phyloP scores from a whole-genome alignment of 2,797 vertebrate species.

The Acrossocheilus wenchowensis region DNA sequence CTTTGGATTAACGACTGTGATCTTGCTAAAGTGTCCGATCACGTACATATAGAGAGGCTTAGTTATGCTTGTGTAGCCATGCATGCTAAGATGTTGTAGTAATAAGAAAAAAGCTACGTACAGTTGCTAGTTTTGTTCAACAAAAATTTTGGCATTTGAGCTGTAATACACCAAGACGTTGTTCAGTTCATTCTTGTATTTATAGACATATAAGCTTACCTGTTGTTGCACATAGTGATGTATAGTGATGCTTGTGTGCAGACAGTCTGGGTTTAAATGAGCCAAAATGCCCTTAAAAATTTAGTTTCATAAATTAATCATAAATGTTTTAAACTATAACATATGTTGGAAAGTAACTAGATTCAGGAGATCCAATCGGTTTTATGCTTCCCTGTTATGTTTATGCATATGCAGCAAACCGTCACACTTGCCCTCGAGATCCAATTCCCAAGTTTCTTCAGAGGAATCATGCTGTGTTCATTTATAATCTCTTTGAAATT shows the following conservation, averaged over 20 bases:
- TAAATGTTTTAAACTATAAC: neutral
- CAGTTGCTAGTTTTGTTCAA: neutral
- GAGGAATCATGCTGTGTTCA: neutral
- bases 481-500: neutral
- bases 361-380: neutral
- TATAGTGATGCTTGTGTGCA: neutral
- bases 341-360: neutral
- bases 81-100: neutral
- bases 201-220: neutral
- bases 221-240: neutral
- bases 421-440: neutral
- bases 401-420: neutral
- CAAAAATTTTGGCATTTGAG: neutral
- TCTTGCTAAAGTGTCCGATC: conserved; percentile 20
- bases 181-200: neutral
- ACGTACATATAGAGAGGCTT: conserved; percentile 16
- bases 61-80: neutral
- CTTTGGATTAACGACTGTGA: conserved; percentile 60
- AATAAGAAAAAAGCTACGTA: too few species aligned
- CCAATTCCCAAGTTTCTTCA: neutral
- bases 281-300: neutral
- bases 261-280: neutral
- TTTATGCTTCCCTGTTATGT: neutral
- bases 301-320: neutral
- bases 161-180: neutral